Evolutionary conservation across 92 coral and sea anemone genomes (phyloP).

Genomic region (Plumapathes pennacea): DNA sequence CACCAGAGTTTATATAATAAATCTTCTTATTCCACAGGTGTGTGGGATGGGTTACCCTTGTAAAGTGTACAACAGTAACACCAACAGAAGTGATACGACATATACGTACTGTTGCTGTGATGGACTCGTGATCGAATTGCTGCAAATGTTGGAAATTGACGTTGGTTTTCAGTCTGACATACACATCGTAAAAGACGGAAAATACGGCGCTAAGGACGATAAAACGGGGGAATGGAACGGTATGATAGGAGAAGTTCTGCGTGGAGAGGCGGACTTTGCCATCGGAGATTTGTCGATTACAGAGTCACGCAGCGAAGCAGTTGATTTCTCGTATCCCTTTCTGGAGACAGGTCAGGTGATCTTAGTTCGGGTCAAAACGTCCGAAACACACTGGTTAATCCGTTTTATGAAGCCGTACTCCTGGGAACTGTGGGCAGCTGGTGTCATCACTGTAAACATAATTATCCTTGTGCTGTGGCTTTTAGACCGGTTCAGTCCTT

Average conservation of each 20-base stretch:
- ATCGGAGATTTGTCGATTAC: conserved; percentile 66
- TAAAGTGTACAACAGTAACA: not conserved
- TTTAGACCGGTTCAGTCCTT: conserved; percentile 75
- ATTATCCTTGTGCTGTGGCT: conserved; percentile 74
- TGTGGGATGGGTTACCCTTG: not conserved
- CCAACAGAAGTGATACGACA: too few species aligned
- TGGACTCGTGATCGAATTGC: conserved; percentile 59
- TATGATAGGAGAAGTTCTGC: conserved; percentile 65
- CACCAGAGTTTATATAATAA: too few species aligned
- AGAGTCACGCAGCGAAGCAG: conserved; percentile 37
- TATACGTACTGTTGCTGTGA: conserved; percentile 13
- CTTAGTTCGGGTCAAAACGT: conserved; percentile 19
- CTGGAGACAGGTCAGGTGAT: conserved; percentile 67
- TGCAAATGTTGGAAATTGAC: conserved; percentile 44
- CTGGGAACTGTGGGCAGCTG: conserved; percentile 57
- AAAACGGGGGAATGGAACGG: conserved; percentile 66
- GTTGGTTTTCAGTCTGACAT: conserved; percentile 40
- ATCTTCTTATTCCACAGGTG: too few species aligned
- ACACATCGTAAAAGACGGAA: conserved; percentile 60
- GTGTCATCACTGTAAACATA: conserved; percentile 51
- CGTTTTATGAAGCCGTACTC: conserved; percentile 82
- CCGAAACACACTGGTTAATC: conserved; percentile 8
- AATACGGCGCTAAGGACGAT: conserved; percentile 58
- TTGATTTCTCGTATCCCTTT: conserved; percentile 62
- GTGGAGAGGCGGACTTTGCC: conserved; percentile 66